Conservation (phyloP, 1,140 invertebrate genomes). For the Probaryconus sp. region DNA sequence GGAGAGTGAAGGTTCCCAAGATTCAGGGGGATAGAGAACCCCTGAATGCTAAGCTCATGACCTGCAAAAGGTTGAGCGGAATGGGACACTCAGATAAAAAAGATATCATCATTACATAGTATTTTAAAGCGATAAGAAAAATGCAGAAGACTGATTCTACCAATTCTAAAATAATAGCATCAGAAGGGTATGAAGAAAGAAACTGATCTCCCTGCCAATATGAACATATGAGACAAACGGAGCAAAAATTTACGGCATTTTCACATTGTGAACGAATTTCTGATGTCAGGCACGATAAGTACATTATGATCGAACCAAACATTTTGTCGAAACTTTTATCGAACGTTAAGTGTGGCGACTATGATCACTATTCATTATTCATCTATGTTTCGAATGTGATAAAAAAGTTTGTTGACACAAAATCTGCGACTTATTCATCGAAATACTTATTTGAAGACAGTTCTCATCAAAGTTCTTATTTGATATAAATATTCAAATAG, state of each 20-base stretch:
- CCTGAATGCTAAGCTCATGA: no score
- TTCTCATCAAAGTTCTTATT: no score
- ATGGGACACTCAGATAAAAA: no score
- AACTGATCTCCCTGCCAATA: background rate
- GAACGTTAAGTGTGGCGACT: conserved; percentile 1
- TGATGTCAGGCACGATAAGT: conserved; percentile 6
- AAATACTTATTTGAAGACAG: conserved; percentile 1
- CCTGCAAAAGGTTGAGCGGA: no score
- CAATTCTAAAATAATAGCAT: no score
- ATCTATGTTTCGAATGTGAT: conserved; percentile 1
- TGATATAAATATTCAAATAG: no score
- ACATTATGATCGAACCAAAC: conserved; percentile 7
- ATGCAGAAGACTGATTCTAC: no score
- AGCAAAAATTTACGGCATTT: conserved; percentile 8
- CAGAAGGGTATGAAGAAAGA: no score
- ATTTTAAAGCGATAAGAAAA: no score
- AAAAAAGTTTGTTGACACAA: conserved; percentile 8
- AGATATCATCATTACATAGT: no score
- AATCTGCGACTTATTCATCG: conserved; percentile 4
- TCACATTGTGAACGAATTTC: conserved; percentile 2
- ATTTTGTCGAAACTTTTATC: conserved; percentile 9
- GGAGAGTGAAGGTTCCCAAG: no score
- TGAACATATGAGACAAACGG: background rate
- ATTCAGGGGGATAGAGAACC: no score
- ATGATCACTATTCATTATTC: conserved; percentile 9